Evolutionary conservation across 1,140 invertebrate species (phyloP).

Genomic region (Batillaria attramentaria): DNA sequence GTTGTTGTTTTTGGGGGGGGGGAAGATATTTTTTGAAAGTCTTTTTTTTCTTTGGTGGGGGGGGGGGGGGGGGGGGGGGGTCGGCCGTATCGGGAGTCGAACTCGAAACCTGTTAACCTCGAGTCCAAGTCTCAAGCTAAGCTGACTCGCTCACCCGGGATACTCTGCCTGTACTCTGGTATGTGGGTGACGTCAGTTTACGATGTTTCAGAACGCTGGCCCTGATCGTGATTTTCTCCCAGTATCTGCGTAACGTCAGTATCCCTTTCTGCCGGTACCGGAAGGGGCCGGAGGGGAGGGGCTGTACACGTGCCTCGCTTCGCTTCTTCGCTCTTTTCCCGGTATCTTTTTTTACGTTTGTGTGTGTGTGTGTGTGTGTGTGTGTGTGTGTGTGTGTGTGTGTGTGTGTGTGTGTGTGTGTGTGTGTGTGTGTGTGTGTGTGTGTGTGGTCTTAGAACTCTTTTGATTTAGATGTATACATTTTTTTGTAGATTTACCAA

Average conservation of each 20-base stretch:
- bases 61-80: neutral
- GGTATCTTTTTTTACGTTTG: too few relatives aligned
- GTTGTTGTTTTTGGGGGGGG: neutral
- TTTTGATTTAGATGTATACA: too few relatives aligned
- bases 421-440: too few relatives aligned
- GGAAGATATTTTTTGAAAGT: neutral
- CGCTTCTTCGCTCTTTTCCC: slow-evolving; percentile 88
- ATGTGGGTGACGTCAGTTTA: neutral
- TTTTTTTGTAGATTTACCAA: too few relatives aligned
- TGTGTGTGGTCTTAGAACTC: too few relatives aligned
- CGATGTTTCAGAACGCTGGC: slow-evolving; percentile 80
- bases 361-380: too few relatives aligned
- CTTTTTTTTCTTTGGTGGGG: neutral
- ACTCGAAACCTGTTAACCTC: neutral
- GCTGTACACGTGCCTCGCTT: slow-evolving; percentile 74
- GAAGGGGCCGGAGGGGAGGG: slow-evolving; percentile 60
- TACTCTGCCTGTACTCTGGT: neutral
- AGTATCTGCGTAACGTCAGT: slow-evolving; percentile 82
- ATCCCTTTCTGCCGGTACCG: slow-evolving; percentile 78
- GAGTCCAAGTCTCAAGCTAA: neutral
- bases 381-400: too few relatives aligned
- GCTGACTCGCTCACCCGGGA: neutral
- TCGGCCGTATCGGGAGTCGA: neutral
- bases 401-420: too few relatives aligned
- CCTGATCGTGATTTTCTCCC: slow-evolving; percentile 86